Evolutionary conservation across 2,888 invertebrate species (phyloP), one percentile per base, ranked within the genome.

Genomic region (Cerastis leucographa): DNA sequence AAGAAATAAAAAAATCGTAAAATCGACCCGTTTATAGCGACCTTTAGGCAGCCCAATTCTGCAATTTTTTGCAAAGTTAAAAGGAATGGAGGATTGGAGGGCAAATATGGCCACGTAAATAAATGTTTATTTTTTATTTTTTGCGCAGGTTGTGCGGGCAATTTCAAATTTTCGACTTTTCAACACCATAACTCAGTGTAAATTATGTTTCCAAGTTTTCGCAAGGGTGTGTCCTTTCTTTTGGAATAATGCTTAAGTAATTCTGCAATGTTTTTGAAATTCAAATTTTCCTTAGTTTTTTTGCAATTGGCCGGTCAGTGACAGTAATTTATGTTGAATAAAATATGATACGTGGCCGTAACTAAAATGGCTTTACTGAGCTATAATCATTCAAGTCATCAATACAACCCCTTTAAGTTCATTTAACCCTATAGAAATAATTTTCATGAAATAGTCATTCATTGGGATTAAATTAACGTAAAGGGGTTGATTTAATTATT

Each of bases 1-100:
- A 59, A 77, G 82, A 78, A 78, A 79, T 85, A 83, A 84, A 78
- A 54, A 85, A 80, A 80, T 68, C 74, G 72, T 85, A 78, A 85
- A 85, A 71, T 76, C 82, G 87, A 70, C 62, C 82, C 76, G 76
- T 84, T 71, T 78, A 87, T 82, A 69, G 84, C 78, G 65, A 75
- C 84, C 86, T 81, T 87, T 87, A 84, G 71, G 71, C 56, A 70
- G 70, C 49, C 71, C 69, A 68, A 81, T 76, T 85, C 87, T 77
- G 56, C 67, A 69, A 80, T 77, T 86, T 85, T 83, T 85, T 82
- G 73, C 72, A 74, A 72, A 73, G 75, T 70, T 74, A 82, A 78
- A 84, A 84, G 68, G 56, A 76, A 78, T 71, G 49, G 40, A 59
- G 68, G 71, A 78, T 71, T 68, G 75, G 68, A 71, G 78, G 62